Percentiles rank a stretch among this genome's conserved stretches.
phyloP scores from a whole-genome alignment of 2,888 invertebrate genomes.

The Nomada fabriciana region DNA sequence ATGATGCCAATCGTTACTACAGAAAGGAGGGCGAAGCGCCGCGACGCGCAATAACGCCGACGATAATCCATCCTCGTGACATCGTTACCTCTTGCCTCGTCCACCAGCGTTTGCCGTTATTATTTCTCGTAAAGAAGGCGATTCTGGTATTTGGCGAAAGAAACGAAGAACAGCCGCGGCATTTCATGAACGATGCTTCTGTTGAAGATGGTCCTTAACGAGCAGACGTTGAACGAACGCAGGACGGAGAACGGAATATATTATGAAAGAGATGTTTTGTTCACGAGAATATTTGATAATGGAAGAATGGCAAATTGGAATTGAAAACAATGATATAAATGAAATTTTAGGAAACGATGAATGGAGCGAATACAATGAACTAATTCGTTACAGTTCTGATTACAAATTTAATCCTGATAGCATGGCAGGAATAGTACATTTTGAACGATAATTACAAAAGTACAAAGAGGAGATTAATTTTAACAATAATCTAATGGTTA shows the following conservation, averaged over 20 bases:
- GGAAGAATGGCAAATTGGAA: neutral
- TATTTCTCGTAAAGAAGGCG: neutral
- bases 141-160: neutral
- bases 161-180: neutral
- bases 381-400: too few species aligned
- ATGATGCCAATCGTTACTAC: conserved; percentile 45
- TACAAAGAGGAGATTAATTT: too few species aligned
- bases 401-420: too few species aligned
- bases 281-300: neutral
- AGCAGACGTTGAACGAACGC: neutral
- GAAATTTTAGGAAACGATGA: too few species aligned
- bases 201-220: neutral
- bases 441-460: too few species aligned
- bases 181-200: neutral
- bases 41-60: conserved; percentile 50
- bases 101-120: conserved; percentile 11
- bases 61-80: conserved; percentile 59
- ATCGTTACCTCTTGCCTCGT: conserved; percentile 32
- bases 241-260: neutral
- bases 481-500: too few species aligned
- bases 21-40: conserved; percentile 39
- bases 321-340: too few species aligned
- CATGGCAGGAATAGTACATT: too few species aligned
- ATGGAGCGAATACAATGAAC: too few species aligned
- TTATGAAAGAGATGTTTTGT: neutral